A percentile compares a stretch with the other conserved stretches of the same genome.
These are phyloP conservation scores for Aethes cnicana DNA, from an alignment of 2,888 invertebrate genomes.

Conservation along the genomic window DNA sequence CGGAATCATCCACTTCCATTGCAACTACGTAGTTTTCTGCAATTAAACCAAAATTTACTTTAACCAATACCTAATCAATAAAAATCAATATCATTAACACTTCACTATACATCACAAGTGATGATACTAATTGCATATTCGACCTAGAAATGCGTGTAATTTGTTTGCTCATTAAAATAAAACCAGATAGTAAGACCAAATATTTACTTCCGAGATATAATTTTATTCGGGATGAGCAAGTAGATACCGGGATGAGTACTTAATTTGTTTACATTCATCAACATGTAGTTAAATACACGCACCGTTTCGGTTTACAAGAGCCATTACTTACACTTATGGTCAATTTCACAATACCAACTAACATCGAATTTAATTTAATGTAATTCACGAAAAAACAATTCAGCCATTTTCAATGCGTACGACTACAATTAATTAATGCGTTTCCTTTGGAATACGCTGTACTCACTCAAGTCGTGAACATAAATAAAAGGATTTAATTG, in stretches of 20 bases:
- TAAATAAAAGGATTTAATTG: constrained; percentile 23
- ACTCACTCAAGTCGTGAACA: constrained; percentile 15
- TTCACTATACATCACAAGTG: not conserved
- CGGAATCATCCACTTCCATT: constrained; percentile 95
- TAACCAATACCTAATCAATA: constrained; percentile 28
- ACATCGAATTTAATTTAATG: constrained; percentile 27
- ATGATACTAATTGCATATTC: constrained; percentile 1
- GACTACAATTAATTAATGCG: constrained; percentile 30
- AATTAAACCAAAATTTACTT: constrained; percentile 44
- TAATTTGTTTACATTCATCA: constrained; percentile 23
- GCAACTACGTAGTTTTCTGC: constrained; percentile 60
- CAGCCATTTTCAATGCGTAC: constrained; percentile 33
- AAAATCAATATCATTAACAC: constrained; percentile 30
- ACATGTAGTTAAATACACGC: not conserved
- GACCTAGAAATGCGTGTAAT: constrained; percentile 17
- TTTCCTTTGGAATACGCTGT: constrained; percentile 17
- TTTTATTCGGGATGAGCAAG: constrained; percentile 30
- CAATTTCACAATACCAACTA: constrained; percentile 10
- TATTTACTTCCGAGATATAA: constrained; percentile 37
- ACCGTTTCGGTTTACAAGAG: not conserved
- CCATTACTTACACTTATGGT: constrained; percentile 16
- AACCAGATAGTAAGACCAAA: constrained; percentile 32
- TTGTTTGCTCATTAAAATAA: constrained; percentile 26
- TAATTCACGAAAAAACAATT: constrained; percentile 32
- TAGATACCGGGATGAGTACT: constrained; percentile 15